Evolutionary conservation across 2,797 vertebrate genomes (phyloP).

Genomic region (Protonibea diacanthus): DNA sequence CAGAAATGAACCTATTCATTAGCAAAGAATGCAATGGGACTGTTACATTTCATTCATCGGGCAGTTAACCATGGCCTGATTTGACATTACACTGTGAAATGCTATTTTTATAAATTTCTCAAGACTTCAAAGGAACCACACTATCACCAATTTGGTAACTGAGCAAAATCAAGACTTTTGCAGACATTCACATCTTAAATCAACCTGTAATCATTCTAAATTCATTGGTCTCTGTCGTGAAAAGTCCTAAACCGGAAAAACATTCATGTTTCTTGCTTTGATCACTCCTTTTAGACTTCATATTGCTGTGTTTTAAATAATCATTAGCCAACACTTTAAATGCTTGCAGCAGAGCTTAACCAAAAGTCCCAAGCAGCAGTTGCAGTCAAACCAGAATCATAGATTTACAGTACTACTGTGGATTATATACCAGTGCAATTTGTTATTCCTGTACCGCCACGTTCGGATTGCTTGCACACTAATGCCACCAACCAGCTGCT

Average conservation of each 20-base stretch:
- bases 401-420: conserved; percentile 17
- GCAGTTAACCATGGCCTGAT: conserved; percentile 24
- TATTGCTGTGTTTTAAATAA: conserved; percentile 25
- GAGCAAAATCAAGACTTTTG: conserved; percentile 4
- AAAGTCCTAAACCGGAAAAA: conserved; percentile 15
- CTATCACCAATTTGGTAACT: background rate
- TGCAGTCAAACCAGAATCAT: conserved; percentile 4
- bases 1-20: conserved; percentile 65
- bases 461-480: conserved; percentile 21
- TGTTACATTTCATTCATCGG: conserved; percentile 37
- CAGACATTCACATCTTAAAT: conserved; percentile 14
- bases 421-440: background rate
- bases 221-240: conserved; percentile 1
- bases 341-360: conserved; percentile 17
- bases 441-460: background rate
- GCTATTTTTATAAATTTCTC: conserved; percentile 14
- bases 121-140: background rate
- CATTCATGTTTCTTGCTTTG: conserved; percentile 36
- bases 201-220: background rate
- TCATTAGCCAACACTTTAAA: conserved; percentile 2
- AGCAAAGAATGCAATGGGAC: conserved; percentile 37
- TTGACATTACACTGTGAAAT: conserved; percentile 59
- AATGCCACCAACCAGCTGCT: conserved; percentile 22
- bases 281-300: conserved; percentile 33
- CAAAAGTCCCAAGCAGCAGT: conserved; percentile 3